A percentile compares a stretch with the other conserved stretches of the same genome.
phyloP scores from a whole-genome alignment of 2,888 invertebrate genomes.

The Unio pictorum region DNA sequence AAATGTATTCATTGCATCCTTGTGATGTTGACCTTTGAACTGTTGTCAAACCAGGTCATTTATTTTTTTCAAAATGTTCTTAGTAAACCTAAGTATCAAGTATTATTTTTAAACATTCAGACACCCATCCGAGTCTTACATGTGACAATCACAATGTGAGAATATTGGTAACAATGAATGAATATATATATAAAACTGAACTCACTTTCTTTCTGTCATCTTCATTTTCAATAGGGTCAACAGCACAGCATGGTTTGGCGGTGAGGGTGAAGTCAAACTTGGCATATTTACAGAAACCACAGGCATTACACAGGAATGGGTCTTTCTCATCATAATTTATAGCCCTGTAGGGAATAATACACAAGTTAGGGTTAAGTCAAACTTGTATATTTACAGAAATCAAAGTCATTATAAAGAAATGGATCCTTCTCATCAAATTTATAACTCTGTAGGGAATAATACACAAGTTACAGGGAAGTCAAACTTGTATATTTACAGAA shows the following conservation, averaged over 20 bases:
- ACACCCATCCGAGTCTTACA: too few relatives aligned
- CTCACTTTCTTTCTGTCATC: slow-evolving; percentile 87
- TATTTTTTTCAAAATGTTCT: too few relatives aligned
- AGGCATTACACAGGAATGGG: slow-evolving; percentile 98
- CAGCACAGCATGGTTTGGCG: slow-evolving; percentile 93
- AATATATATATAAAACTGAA: neutral
- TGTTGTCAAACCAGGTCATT: too few relatives aligned
- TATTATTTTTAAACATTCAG: too few relatives aligned
- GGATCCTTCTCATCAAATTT: slow-evolving; percentile 95
- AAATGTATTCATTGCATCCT: too few relatives aligned
- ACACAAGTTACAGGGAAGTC: slow-evolving; percentile 82
- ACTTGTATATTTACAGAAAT: slow-evolving; percentile 98
- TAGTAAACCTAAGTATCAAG: too few relatives aligned
- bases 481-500: too few relatives aligned
- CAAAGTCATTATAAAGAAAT: slow-evolving; percentile 97
- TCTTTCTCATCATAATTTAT: slow-evolving; percentile 99
- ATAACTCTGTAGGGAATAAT: slow-evolving; percentile 72
- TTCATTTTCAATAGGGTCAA: slow-evolving; percentile 97
- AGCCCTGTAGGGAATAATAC: slow-evolving; percentile 77
- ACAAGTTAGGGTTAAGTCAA: slow-evolving; percentile 88
- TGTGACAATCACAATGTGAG: too few relatives aligned
- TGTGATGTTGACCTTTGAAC: too few relatives aligned
- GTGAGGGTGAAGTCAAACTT: slow-evolving; percentile 96
- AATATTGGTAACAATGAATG: neutral
- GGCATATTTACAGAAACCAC: slow-evolving; percentile 99